Evolutionary conservation across 1,140 invertebrate species (phyloP), one percentile per base, ranked within the genome.

Genomic region (Maconellicoccus hirsutus): DNA sequence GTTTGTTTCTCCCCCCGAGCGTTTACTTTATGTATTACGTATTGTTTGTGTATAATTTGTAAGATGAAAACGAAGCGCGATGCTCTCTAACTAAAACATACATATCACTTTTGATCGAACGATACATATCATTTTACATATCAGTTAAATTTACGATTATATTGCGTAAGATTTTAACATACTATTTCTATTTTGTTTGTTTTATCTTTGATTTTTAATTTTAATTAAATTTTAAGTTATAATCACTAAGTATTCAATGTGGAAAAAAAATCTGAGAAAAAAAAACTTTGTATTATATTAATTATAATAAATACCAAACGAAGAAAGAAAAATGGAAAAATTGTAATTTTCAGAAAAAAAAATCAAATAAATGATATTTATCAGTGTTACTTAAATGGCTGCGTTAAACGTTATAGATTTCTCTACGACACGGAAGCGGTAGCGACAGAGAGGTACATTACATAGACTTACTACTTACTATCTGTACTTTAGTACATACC

Each of bases 151-250:
- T 52, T 16, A 52, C 42, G 10, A 52, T 3, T 14, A 16, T 8
- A 8, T 19, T 52, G 42, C 2, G 29, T 52, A 52, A 52, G 42
- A 52, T 52, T 52, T 52, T 16, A 52, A 52, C n/a, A 19, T 52
- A 52, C n/a, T 52, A 52, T 52, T 52, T 52, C n/a, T 52, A 52
- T 52, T 52, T 52, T 52, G 42, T 52, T 52, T 52, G 42, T 52
- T 52, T 52, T 38, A 2, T 52, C 4, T 52, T 52, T 19, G 42
- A 52, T 19, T 52, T 52, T 19, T 8, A 52, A 16, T 16, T 52
- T 52, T 52, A 52, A 16, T 16, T 52, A 52, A 19, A 16, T 14
- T n/a, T 4, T 52, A 52, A 52, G 42, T 52, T 52, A 8, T 52
- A 52, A 52, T 16, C 10, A 8, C 3, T 52, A 52, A 16, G 42